These are phyloP conservation scores for Eupithecia subumbrata DNA, from an alignment of 2,888 invertebrate species.

Conservation along the genomic window DNA sequence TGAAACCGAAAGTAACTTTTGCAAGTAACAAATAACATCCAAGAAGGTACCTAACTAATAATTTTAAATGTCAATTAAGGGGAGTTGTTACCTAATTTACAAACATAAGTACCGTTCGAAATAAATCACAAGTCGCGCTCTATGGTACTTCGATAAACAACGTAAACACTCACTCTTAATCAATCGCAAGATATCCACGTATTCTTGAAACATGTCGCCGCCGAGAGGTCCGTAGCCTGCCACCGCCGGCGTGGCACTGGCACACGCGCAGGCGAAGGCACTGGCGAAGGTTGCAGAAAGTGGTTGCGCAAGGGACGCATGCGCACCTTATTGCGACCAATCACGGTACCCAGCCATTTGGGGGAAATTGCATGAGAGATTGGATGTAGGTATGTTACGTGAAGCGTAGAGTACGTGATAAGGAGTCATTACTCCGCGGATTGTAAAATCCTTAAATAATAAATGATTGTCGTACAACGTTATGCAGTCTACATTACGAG, in stretches of 20 bases:
- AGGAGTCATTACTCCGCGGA: neutral
- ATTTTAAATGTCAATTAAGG: neutral
- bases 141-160: neutral
- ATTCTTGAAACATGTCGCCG: constrained; percentile 46
- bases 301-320: neutral
- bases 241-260: constrained; percentile 18
- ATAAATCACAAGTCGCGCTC: neutral
- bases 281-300: constrained; percentile 2
- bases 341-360: constrained; percentile 17
- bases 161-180: constrained; percentile 46
- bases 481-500: neutral
- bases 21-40: neutral
- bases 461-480: neutral
- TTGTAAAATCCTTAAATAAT: neutral
- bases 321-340: constrained; percentile 17
- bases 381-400: neutral
- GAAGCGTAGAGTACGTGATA: neutral
- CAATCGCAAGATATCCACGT: constrained; percentile 47
- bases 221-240: constrained; percentile 25
- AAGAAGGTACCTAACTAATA: neutral
- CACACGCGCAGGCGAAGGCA: constrained; percentile 11
- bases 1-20: neutral
- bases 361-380: constrained; percentile 22
- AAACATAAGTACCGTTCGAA: neutral
- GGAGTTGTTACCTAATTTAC: neutral